Conservation (phyloP, 2,888 invertebrate genomes). For the Clistopyga incitator region DNA sequence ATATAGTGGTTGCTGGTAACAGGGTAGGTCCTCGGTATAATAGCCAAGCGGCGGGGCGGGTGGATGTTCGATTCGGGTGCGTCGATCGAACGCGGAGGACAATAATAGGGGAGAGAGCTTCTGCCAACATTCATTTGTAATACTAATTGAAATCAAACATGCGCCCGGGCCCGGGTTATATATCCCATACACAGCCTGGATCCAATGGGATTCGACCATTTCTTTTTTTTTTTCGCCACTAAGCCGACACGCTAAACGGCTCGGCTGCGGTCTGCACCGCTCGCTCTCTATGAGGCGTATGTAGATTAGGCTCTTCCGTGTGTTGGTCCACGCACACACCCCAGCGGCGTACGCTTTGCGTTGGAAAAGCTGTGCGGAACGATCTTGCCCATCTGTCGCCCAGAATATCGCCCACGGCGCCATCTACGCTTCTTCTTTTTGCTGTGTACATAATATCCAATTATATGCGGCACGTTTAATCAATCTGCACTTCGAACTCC, state of each 20-base stretch:
- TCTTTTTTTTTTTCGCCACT: constrained; percentile 50
- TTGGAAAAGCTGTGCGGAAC: constrained; percentile 11
- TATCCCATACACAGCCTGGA: constrained; percentile 54
- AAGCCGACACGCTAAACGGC: constrained; percentile 71
- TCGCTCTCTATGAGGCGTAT: constrained; percentile 9
- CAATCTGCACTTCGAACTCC: neutral
- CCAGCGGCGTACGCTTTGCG: constrained; percentile 40
- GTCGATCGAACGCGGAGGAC: constrained; percentile 56
- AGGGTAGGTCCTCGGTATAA: neutral
- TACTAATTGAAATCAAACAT: constrained; percentile 78
- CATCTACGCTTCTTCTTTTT: constrained; percentile 47
- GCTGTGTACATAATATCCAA: constrained; percentile 77
- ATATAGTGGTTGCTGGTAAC: constrained; percentile 14
- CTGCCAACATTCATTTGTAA: constrained; percentile 72
- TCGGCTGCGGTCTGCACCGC: neutral
- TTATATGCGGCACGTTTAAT: constrained; percentile 71
- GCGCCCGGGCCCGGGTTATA: constrained; percentile 47
- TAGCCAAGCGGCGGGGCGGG: constrained; percentile 1
- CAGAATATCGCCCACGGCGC: constrained; percentile 55
- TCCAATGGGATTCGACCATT: constrained; percentile 57
- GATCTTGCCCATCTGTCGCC: constrained; percentile 73
- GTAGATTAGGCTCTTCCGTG: constrained; percentile 43
- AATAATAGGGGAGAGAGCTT: constrained; percentile 55
- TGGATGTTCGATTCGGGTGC: constrained; percentile 49
- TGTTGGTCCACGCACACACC: constrained; percentile 21